Evolutionary conservation across 2,113 vertebrate species (phyloP).

Genomic region (Onychostoma macrolepis): DNA sequence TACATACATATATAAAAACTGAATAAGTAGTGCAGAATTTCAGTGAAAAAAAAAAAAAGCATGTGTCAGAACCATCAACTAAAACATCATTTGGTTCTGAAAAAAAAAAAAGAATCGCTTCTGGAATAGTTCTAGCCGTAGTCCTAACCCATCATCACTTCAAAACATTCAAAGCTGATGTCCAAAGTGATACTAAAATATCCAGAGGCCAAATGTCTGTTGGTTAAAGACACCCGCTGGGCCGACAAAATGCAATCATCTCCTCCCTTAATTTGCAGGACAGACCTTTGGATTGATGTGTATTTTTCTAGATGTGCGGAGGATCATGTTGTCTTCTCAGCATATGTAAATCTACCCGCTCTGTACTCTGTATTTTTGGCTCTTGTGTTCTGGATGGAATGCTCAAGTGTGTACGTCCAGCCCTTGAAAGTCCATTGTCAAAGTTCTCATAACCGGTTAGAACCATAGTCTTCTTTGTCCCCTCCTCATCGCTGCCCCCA

Average conservation of each 20-base stretch:
- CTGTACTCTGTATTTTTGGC: slow-evolving; percentile 66
- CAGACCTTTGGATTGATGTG: slow-evolving; percentile 56
- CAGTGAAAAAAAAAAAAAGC: background rate
- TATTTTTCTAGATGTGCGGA: slow-evolving; percentile 50
- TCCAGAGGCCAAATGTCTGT: background rate
- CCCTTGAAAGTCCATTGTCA: slow-evolving; percentile 31
- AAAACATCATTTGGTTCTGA: background rate
- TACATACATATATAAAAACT: too few relatives aligned
- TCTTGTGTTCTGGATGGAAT: slow-evolving; percentile 59
- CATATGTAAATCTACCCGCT: slow-evolving; percentile 38
- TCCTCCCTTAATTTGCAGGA: slow-evolving; percentile 60
- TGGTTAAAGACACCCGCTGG: background rate
- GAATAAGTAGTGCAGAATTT: background rate
- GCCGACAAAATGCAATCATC: background rate
- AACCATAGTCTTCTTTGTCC: slow-evolving; percentile 22
- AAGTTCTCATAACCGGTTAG: slow-evolving; percentile 13
- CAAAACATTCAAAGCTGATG: background rate
- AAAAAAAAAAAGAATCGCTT: too few relatives aligned
- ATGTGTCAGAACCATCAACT: background rate
- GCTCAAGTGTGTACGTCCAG: slow-evolving; percentile 52
- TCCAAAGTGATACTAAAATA: background rate
- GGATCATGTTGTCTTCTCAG: background rate
- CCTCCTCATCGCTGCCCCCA: slow-evolving; percentile 47
- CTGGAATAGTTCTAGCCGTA: too few relatives aligned
- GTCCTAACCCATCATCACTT: background rate